phyloP scores from a whole-genome alignment of 2,797 vertebrate genomes.

The Loris lydekkerianus region DNA sequence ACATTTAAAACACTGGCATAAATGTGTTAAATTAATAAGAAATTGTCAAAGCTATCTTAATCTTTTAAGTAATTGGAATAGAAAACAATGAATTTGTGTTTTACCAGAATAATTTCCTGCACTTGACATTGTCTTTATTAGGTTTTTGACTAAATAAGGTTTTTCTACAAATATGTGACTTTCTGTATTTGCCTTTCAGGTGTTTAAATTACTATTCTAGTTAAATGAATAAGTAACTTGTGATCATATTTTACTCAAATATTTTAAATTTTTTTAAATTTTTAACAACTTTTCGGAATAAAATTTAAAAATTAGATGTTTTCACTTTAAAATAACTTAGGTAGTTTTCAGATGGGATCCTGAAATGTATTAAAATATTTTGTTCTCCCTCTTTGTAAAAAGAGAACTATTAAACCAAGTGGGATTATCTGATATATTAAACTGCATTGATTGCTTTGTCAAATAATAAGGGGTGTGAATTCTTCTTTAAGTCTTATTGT shows the following conservation, averaged over 20 bases:
- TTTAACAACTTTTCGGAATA: background rate
- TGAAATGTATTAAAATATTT: background rate
- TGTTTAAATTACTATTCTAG: background rate
- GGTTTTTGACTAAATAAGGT: background rate
- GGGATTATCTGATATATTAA: background rate
- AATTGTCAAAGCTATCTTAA: background rate
- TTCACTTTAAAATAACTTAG: background rate
- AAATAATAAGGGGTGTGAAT: background rate
- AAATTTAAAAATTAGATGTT: background rate
- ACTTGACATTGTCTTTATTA: background rate
- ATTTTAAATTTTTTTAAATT: no score
- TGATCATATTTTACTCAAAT: background rate
- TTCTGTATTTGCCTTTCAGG: background rate
- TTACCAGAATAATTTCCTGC: background rate
- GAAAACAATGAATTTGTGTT: background rate
- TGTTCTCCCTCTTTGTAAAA: background rate
- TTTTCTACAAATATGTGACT: background rate
- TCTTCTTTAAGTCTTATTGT: no score
- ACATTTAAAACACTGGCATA: no score
- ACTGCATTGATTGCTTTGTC: background rate
- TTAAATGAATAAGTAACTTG: no score
- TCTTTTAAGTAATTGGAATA: background rate
- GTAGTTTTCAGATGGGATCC: background rate
- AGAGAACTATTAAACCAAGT: background rate
- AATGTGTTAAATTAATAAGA: background rate